A percentile compares a stretch with the other conserved stretches of the same genome.
Evolutionary conservation across 2,888 invertebrate genomes (phyloP).

Genomic region (Caenorhabditis virilis): DNA sequence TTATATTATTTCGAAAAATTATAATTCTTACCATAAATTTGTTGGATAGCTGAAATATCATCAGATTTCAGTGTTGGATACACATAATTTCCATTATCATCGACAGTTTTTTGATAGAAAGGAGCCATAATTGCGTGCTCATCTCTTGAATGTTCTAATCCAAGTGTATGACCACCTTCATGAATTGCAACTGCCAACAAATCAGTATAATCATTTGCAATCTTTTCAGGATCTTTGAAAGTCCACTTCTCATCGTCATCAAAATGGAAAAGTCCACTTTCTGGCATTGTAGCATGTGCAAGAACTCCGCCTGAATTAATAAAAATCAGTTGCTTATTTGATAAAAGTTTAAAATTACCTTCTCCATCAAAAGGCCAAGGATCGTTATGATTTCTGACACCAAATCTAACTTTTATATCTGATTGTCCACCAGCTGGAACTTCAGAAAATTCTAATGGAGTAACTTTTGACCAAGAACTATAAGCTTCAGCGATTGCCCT

Average conservation of each 20-base stretch:
- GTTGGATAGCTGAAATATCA: constrained; percentile 64
- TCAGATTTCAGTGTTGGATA: constrained; percentile 57
- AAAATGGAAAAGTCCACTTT: constrained; percentile 66
- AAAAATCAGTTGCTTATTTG: neutral
- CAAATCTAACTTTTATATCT: constrained; percentile 63
- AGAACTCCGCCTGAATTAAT: constrained; percentile 58
- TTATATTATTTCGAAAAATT: neutral
- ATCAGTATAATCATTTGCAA: constrained; percentile 58
- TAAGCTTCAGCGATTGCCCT: constrained; percentile 65
- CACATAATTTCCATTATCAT: constrained; percentile 58
- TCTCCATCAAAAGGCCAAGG: constrained; percentile 67
- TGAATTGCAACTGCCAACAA: constrained; percentile 65
- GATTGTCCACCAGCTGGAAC: constrained; percentile 47
- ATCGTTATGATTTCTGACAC: constrained; percentile 60
- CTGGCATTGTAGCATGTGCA: constrained; percentile 67
- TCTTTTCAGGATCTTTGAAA: constrained; percentile 61
- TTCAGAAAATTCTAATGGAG: constrained; percentile 59
- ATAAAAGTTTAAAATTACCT: constrained; percentile 27
- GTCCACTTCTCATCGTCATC: constrained; percentile 68
- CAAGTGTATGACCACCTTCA: constrained; percentile 61
- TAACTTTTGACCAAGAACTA: constrained; percentile 58
- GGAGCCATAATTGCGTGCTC: constrained; percentile 67
- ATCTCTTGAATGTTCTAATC: constrained; percentile 54
- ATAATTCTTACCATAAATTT: constrained; percentile 59
- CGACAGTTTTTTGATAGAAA: constrained; percentile 63